These are phyloP conservation scores for Agrochola macilenta DNA, from an alignment of 2,888 invertebrate genomes.

Conservation along the genomic window DNA sequence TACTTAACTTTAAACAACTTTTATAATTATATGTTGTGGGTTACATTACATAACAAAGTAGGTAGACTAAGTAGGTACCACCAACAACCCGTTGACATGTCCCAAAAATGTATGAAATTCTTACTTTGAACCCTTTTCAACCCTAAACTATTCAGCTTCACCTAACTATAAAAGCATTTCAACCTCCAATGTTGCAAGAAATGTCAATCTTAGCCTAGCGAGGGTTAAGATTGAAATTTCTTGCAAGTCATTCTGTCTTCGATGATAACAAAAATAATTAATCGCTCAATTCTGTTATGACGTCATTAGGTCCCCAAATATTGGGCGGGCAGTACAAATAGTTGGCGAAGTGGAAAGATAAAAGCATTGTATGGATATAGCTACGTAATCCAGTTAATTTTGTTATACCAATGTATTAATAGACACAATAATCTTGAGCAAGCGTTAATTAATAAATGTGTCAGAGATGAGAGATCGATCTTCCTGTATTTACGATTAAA, in stretches of 20 bases:
- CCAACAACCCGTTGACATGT: background rate
- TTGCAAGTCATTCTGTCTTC: constrained; percentile 59
- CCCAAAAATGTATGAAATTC: constrained; percentile 47
- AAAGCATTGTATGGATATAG: constrained; percentile 51
- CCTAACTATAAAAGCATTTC: constrained; percentile 10
- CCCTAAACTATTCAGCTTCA: constrained; percentile 53
- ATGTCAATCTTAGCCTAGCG: constrained; percentile 30
- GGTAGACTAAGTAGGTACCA: background rate
- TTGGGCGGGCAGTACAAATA: constrained; percentile 66
- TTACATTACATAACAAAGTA: background rate
- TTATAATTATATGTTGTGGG: background rate
- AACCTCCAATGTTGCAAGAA: constrained; percentile 31
- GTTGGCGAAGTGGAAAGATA: constrained; percentile 78
- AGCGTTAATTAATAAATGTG: constrained; percentile 50
- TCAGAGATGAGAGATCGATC: background rate
- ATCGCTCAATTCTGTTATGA: constrained; percentile 76
- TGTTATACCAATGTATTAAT: constrained; percentile 43
- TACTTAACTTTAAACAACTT: no score
- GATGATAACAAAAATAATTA: constrained; percentile 77
- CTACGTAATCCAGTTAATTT: constrained; percentile 52
- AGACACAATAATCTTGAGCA: constrained; percentile 36
- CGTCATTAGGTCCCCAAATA: constrained; percentile 73
- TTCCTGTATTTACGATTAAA: background rate
- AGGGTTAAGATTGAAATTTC: constrained; percentile 28
- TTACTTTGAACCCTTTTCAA: constrained; percentile 56